Conservation (phyloP, 2,797 vertebrate genomes). For the Gila robusta region DNA sequence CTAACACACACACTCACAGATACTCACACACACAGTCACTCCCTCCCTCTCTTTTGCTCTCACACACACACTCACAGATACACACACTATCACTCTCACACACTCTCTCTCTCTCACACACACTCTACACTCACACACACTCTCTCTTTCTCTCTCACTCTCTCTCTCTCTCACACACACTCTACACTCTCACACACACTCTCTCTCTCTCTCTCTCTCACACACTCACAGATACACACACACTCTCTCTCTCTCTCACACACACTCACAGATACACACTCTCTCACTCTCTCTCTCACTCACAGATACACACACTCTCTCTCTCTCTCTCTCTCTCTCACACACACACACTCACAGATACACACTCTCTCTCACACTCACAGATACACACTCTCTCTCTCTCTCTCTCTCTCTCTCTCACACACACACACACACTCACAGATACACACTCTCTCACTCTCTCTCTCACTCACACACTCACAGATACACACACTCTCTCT, state of each 20-base stretch:
- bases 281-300: too few relatives aligned
- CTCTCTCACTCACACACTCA: background rate
- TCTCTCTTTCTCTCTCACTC: background rate
- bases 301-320: too few relatives aligned
- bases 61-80: background rate
- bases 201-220: too few relatives aligned
- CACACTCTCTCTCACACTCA: background rate
- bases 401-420: rapidly evolving
- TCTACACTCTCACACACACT: too few relatives aligned
- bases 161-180: background rate
- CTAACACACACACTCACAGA: too few relatives aligned
- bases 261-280: too few relatives aligned
- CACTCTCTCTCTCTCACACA: background rate
- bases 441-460: background rate
- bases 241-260: background rate
- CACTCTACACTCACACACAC: background rate
- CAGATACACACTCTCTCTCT: too few relatives aligned
- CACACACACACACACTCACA: too few relatives aligned
- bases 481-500: too few relatives aligned
- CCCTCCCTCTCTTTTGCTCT: rapidly evolving
- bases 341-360: background rate
- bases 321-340: rapidly evolving
- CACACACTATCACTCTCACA: background rate
- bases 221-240: too few relatives aligned
- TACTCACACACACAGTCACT: background rate